A percentile compares a stretch with the other conserved stretches of the same genome.
These are phyloP conservation scores for Cuniculus paca DNA, from an alignment of 2,797 vertebrate species.

Conservation along the genomic window DNA sequence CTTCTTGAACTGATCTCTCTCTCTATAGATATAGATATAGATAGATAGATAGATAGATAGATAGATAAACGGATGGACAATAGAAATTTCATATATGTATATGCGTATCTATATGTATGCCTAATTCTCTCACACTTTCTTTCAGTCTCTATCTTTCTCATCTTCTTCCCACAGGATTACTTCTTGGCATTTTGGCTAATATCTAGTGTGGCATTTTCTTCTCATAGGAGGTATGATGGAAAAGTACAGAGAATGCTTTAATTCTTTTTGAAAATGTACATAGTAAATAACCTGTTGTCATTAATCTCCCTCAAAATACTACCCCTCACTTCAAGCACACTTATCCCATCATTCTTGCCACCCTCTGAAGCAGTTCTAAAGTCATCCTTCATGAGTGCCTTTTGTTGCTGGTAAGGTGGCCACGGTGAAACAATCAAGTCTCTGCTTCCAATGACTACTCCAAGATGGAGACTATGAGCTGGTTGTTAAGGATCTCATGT, in stretches of 20 bases:
- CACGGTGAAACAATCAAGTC: background rate
- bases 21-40: too few species aligned
- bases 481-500: background rate
- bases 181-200: background rate
- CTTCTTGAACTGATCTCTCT: background rate
- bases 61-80: background rate
- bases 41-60: too few species aligned
- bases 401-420: background rate
- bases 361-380: background rate
- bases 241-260: background rate
- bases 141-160: background rate
- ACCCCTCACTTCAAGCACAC: background rate
- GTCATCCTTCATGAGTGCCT: background rate
- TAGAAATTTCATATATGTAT: background rate
- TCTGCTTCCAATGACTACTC: background rate
- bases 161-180: background rate
- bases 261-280: background rate
- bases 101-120: too few species aligned
- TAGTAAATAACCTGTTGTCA: background rate
- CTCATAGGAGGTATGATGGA: background rate
- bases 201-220: background rate
- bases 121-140: constrained; percentile 5
- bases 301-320: background rate
- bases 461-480: background rate
- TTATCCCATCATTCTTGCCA: background rate